Evolutionary conservation across 2,888 invertebrate genomes (phyloP).

Genomic region (Hartigia nigra): DNA sequence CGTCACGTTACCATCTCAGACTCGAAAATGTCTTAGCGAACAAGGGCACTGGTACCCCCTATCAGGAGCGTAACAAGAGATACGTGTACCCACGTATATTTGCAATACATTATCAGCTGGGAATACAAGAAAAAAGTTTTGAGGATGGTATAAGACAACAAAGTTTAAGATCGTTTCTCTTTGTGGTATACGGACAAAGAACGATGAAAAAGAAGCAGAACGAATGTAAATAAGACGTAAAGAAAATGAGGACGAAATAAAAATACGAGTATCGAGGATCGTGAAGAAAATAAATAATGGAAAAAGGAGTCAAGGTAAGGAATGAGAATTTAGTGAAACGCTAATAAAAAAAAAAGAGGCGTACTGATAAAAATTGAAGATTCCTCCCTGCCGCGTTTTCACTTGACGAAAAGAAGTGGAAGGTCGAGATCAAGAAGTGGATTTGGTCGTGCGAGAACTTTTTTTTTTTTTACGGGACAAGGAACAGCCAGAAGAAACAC

Average conservation of each 20-base stretch:
- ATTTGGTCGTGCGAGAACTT: not conserved
- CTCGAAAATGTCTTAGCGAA: constrained; percentile 1
- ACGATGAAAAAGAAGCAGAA: not conserved
- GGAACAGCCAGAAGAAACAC: not conserved
- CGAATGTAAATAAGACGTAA: not conserved
- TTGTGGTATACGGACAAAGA: not conserved
- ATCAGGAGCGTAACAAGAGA: not conserved
- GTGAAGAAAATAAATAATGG: not conserved
- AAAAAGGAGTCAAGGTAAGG: not conserved
- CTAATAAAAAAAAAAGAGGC: not conserved
- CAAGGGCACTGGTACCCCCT: not conserved
- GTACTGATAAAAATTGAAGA: not conserved
- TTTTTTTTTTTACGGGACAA: not conserved
- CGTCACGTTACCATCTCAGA: not conserved
- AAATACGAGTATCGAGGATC: not conserved
- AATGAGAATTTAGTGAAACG: not conserved
- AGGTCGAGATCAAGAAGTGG: not conserved
- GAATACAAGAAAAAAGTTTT: not conserved
- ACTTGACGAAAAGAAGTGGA: not conserved
- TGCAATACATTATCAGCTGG: not conserved
- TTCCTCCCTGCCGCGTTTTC: not conserved
- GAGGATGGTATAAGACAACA: not conserved
- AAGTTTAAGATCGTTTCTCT: not conserved
- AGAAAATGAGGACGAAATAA: not conserved
- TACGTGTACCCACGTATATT: not conserved